Base-by-base conservation (phyloP, 2,888 invertebrate species). In the Doris montereyensis region DNA sequence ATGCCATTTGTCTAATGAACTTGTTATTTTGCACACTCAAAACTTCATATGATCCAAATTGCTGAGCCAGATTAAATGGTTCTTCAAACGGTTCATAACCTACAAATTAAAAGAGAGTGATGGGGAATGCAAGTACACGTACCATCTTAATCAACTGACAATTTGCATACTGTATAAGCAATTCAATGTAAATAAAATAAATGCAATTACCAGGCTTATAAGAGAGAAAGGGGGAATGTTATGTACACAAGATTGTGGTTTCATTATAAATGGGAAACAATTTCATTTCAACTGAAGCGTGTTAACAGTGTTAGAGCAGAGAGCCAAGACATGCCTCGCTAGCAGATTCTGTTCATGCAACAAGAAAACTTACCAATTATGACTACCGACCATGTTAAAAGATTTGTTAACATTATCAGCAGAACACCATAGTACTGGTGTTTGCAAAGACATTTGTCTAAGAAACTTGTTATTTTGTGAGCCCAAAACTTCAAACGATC, bases 371-470 rank as follows among this genome's bases (percentile, higher is more conserved):
- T 82, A 90, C 90, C 89, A 90, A 76, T 82, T 85, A 34, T 77
- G 83, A 70, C 89, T 84, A 32, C 90, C 90, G 24, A 90, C 84
- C 17, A 90, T 75, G 74, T 83, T 87, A 3, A 87, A 41, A 5
- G 88, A 85, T 32, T 81, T 60, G 57, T 84, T 81, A 17, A 81
- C 78, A 8, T n/a, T n/a, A n/a, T n/a, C n/a, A 17, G 52, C 5
- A 5, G 80, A 28, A 78, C 90, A 90, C 90, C 90, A 90, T 75
- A 83, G 81, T 5, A 87, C 82, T 0, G 90, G 90, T 5, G 78
- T 77, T 8, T 84, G 79, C 0, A 86, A 75, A 5, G 89, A 85
- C 77, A 85, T 85, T 82, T 90, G 90, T n/a, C 85, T 80, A 58
- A 89, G 70, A 26, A 90, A 85, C 41, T 88, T 84, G 30, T 79